Percentiles rank a stretch among this genome's conserved stretches.
phyloP scores from a whole-genome alignment of 1,140 invertebrate genomes.

The Magallana angulata region DNA sequence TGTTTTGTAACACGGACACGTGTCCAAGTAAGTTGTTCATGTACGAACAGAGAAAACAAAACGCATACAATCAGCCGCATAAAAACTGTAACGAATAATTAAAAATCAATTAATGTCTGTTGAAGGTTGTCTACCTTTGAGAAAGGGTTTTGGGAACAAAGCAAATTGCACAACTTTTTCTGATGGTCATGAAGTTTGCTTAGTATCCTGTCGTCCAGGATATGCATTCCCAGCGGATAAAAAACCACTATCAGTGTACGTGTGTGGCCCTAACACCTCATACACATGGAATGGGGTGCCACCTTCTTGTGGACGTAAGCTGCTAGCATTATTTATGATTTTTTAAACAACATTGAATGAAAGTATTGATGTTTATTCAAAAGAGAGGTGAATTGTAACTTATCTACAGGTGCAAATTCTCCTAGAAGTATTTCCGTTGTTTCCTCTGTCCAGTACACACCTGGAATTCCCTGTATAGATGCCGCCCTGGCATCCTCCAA shows the following conservation, averaged over 20 bases:
- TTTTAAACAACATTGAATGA: no score
- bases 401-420: background rate
- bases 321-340: no score
- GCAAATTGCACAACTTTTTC: background rate
- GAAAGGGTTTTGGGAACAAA: background rate
- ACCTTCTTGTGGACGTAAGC: conserved; percentile 15
- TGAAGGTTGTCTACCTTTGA: background rate
- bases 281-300: conserved; percentile 3
- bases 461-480: background rate
- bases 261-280: background rate
- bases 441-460: background rate
- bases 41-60: background rate
- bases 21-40: conserved; percentile 43
- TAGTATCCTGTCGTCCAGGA: background rate
- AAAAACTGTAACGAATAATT: background rate
- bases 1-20: conserved; percentile 7
- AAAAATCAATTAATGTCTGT: background rate
- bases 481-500: background rate
- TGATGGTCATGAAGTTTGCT: background rate
- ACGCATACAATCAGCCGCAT: no score
- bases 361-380: no score
- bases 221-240: background rate
- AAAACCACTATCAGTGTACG: background rate
- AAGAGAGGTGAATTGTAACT: no score
- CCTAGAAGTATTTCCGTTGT: background rate